Evolutionary conservation across 2,888 invertebrate genomes (phyloP), one percentile per base, ranked within the genome.

Genomic region (Ophion obscuratus): DNA sequence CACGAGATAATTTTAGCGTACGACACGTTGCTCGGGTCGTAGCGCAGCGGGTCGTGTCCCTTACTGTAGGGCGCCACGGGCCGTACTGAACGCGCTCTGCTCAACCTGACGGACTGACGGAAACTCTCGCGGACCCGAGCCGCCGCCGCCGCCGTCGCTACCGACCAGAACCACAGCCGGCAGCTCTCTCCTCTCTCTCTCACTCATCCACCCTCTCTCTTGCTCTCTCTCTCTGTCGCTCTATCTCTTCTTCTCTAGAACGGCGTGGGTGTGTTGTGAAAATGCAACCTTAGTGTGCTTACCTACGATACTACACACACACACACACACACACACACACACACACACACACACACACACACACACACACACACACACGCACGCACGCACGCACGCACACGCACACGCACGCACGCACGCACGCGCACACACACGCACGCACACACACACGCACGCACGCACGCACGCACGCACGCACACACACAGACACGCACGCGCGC

Each of bases 51-150:
- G 88, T 36, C 68, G 40, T 20, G 80, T 90, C 91, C 91, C 90
- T 89, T 89, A 91, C 91, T 89, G 90, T 88, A 88, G 90, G 92
- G 92, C 91, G 93, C 93, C 93, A 92, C 93, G 92, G 92, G 92
- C 93, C 81, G 93, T 90, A 93, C 92, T 93, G 92, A 92, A 90
- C 91, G 90, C 40, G 61, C 27, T 66, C 27, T n/a, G 36, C 57
- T 17, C 36, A 53, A 31, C 66, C 91, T 91, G 91, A 92, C 92
- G 92, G 92, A 92, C 91, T 91, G 91, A 91, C 90, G 89, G 92
- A 91, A 91, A 91, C 91, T 91, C 81, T 67, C 71, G 79, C 78
- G 85, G 61, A 53, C 79, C 77, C 86, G 81, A 87, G 84, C 83
- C 78, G 78, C n/a, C 64, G 59, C 74, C 66, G 64, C 77, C 57